phyloP scores from a whole-genome alignment of 2,113 vertebrate species.

The Tachuris rubrigastra region DNA sequence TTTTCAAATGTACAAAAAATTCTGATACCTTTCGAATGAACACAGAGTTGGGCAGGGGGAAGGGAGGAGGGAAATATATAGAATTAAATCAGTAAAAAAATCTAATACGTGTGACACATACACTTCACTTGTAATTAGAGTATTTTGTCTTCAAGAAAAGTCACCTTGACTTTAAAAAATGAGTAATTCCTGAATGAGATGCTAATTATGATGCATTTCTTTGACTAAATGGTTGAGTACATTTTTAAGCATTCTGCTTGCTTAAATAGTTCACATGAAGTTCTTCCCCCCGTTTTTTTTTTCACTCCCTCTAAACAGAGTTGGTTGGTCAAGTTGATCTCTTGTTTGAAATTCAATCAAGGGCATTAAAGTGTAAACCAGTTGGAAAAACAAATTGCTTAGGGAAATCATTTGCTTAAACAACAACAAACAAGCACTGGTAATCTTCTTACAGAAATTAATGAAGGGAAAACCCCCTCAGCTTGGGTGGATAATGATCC shows the following conservation, averaged over 20 bases:
- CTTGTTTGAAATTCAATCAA: conserved; percentile 95
- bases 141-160: conserved; percentile 29
- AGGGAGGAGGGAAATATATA: not conserved
- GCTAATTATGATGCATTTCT: conserved; percentile 50
- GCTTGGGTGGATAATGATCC: conserved; percentile 81
- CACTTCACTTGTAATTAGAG: not conserved
- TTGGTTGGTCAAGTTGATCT: conserved; percentile 89
- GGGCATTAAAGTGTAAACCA: conserved; percentile 99
- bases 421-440: conserved; percentile 94
- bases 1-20: not conserved
- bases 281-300: not conserved
- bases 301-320: conserved; percentile 57
- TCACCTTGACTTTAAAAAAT: conserved; percentile 61
- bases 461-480: conserved; percentile 87
- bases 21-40: not conserved
- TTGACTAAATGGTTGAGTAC: conserved; percentile 39
- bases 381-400: conserved; percentile 99
- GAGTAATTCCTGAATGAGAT: conserved; percentile 28
- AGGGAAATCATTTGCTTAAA: conserved; percentile 98
- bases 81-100: not conserved
- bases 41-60: not conserved
- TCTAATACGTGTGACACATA: not conserved
- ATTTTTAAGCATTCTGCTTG: conserved; percentile 29
- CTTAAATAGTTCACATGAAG: conserved; percentile 65
- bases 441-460: conserved; percentile 99